These are phyloP conservation scores for Saiga tatarica DNA, from an alignment of 2,113 vertebrate genomes.

Conservation along the genomic window DNA sequence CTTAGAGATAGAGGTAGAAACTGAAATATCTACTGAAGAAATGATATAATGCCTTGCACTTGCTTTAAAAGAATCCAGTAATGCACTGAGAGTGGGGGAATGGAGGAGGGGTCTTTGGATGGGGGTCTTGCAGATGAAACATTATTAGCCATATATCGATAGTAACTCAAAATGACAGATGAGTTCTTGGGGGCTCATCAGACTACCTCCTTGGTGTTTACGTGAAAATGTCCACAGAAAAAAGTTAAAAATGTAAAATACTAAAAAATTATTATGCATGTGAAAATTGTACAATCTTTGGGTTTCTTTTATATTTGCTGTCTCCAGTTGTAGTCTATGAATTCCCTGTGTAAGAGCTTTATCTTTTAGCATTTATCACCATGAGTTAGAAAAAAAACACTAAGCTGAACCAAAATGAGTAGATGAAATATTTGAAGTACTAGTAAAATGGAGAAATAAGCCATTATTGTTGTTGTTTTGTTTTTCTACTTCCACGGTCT, in stretches of 20 bases:
- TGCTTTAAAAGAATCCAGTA: not conserved
- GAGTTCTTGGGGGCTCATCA: not conserved
- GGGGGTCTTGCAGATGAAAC: not conserved
- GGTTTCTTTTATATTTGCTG: not conserved
- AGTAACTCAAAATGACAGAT: not conserved
- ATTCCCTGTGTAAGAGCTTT: not conserved
- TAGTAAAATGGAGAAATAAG: not conserved
- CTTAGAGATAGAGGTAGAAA: not conserved
- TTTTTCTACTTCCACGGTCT: not conserved
- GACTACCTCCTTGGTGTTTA: not conserved
- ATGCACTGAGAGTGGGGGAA: not conserved
- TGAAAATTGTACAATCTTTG: not conserved
- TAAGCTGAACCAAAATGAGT: not conserved
- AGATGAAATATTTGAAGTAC: not conserved
- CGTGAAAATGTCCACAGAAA: not conserved
- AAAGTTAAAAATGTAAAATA: not conserved
- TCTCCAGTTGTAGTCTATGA: not conserved
- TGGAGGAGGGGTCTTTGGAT: not conserved
- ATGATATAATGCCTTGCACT: not conserved
- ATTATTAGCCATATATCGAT: not conserved
- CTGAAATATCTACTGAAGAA: slow-evolving; percentile 8
- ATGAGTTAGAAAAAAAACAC: not conserved
- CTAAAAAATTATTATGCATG: not conserved
- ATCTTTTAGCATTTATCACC: not conserved
- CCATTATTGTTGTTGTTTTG: not conserved